Evolutionary conservation across 2,888 invertebrate genomes (phyloP), one percentile per base, ranked within the genome.

Genomic region (Dastarcus helophoroides): DNA sequence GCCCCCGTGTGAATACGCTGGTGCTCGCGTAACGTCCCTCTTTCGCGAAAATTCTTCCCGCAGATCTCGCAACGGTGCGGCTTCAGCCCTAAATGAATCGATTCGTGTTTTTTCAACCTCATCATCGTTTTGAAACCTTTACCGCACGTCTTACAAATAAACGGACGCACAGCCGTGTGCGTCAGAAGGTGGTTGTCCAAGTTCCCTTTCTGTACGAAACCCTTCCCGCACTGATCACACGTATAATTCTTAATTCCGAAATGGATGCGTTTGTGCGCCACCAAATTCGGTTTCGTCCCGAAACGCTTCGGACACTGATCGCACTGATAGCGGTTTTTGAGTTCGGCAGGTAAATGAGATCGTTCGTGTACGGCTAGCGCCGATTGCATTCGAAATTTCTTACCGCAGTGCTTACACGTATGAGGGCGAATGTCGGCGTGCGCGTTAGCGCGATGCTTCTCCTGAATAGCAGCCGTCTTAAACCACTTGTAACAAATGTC

Each of bases 1-100:
- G 75, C 76, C 4, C 82, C 83, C 0, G 82, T 82, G 42, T 83
- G 83, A 8, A 80, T 76, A 15, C 82, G 70, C 48, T 75, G 73
- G 50, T 83, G 83, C 9, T 81, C 77, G 27, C 76, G 71, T 30
- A 83, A 58, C 10, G 82, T 79, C 22, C 79, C 77, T 30, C 77
- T 71, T 38, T 82, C 71, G 6, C 81, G 63, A 46, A 76, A 76
- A 28, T 67, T 65, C 39, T 70, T 57, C 1, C 71, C 71, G 43
- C 76, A 76, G 16, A 69, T 66, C 31, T 70, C 68, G 43, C 75
- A 75, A 44, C 68, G 66, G 48, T 71, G 71, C 1, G 73, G 71
- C 47, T 73, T 74, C 2, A 67, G 60, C 1, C 71, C 71, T 4
- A 58, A 58, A 50, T 76, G 76, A 12, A 73, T 66, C 5, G 65